These are phyloP conservation scores for Frieseomelitta varia DNA, from an alignment of 1,140 invertebrate species.

Conservation along the genomic window DNA sequence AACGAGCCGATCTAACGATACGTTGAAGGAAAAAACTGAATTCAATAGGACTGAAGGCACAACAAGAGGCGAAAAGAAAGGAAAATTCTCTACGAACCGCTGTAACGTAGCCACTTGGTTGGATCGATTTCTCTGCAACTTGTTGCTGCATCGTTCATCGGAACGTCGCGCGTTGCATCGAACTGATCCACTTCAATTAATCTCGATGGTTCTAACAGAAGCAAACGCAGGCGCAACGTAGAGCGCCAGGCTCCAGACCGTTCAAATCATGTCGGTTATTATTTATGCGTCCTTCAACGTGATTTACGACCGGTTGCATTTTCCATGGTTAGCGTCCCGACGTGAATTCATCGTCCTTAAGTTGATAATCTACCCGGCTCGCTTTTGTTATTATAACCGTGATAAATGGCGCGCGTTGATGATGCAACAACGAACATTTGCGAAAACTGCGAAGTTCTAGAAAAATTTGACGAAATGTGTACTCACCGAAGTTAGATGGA, in stretches of 20 bases:
- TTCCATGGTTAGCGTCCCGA: background rate
- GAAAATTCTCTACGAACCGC: background rate
- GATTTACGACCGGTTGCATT: slow-evolving; percentile 3
- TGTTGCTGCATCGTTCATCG: background rate
- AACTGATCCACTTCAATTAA: background rate
- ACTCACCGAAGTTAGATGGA: background rate
- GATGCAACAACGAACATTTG: too few relatives aligned
- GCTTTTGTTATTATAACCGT: background rate
- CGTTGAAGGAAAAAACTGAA: background rate
- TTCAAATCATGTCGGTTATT: background rate
- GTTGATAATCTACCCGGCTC: background rate
- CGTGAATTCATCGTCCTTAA: background rate
- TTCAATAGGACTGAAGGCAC: background rate
- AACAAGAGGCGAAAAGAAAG: background rate
- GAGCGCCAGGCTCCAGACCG: background rate
- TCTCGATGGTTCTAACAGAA: background rate
- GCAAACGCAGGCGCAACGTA: background rate
- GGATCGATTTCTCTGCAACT: background rate
- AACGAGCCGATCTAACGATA: background rate
- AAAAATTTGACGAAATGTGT: background rate
- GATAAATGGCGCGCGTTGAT: background rate
- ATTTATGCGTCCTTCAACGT: background rate
- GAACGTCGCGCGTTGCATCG: background rate
- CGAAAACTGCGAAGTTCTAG: background rate
- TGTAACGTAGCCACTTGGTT: background rate